phyloP scores from a whole-genome alignment of 1,140 invertebrate genomes.

The Propsilocerus akamusi region DNA sequence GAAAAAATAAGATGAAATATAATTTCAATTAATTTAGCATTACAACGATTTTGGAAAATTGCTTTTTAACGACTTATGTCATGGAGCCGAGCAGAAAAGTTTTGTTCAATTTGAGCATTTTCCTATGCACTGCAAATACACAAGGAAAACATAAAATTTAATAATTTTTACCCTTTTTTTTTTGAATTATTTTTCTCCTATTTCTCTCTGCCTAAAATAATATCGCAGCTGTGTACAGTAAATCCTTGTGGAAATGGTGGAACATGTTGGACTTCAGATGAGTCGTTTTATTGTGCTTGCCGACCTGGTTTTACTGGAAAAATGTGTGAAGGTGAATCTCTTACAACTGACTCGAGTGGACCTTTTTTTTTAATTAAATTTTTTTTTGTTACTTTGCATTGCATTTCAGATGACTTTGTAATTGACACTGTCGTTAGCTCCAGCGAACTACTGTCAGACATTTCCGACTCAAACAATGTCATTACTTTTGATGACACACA shows the following conservation, averaged over 20 bases:
- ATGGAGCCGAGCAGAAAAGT: no score
- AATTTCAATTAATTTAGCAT: no score
- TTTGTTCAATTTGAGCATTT: no score
- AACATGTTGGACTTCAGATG: slow-evolving; percentile 53
- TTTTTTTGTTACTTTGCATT: not conserved
- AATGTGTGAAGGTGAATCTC: slow-evolving; percentile 44
- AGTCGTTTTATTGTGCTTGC: slow-evolving; percentile 55
- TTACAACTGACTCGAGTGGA: not conserved
- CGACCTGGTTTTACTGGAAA: slow-evolving; percentile 53
- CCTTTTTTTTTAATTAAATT: slow-evolving; percentile 5
- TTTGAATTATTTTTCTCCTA: slow-evolving; percentile 8
- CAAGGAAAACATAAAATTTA: slow-evolving; percentile 1
- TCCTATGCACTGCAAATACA: no score
- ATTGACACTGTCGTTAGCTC: slow-evolving; percentile 40
- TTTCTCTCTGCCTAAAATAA: no score
- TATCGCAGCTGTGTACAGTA: slow-evolving; percentile 51
- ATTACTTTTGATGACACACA: not conserved
- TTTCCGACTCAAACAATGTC: slow-evolving; percentile 19
- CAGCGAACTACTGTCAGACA: slow-evolving; percentile 26
- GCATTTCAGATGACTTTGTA: slow-evolving; percentile 37
- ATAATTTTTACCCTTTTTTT: not conserved
- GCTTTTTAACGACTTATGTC: no score
- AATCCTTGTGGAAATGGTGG: slow-evolving; percentile 58
- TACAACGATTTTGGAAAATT: no score
- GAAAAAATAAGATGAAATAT: no score